Evolutionary conservation across 2,113 vertebrate species (phyloP).

Genomic region (Nyctereutes procyonoides): DNA sequence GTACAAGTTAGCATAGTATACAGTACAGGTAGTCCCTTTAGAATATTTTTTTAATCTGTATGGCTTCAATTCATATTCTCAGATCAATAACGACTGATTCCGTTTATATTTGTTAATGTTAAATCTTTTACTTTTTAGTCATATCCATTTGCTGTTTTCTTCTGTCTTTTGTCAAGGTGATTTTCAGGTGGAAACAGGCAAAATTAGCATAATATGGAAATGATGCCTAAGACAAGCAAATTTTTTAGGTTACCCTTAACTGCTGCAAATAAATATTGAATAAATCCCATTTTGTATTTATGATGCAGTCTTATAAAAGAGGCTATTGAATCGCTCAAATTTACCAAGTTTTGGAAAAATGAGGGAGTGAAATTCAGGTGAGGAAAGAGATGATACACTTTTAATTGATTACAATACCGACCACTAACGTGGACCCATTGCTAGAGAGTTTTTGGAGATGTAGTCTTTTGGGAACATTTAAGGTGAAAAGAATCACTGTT

Average conservation of each 20-base stretch:
- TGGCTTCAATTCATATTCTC: not conserved
- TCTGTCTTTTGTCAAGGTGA: not conserved
- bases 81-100: not conserved
- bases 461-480: not conserved
- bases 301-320: not conserved
- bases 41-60: not conserved
- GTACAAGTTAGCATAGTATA: not conserved
- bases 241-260: conserved; percentile 12
- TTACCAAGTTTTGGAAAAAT: not conserved
- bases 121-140: not conserved
- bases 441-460: not conserved
- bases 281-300: not conserved
- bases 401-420: conserved; percentile 12
- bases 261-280: not conserved
- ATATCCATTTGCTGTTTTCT: not conserved
- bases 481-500: not conserved
- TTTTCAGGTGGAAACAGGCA: not conserved
- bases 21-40: not conserved
- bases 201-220: not conserved
- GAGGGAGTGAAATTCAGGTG: not conserved
- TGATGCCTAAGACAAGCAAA: not conserved
- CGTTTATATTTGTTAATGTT: not conserved
- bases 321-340: not conserved
- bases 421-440: not conserved
- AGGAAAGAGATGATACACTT: not conserved